Evolutionary conservation across 2,113 vertebrate species (phyloP), one percentile per base, ranked within the genome.

Genomic region (Microcebus tavaratra): DNA sequence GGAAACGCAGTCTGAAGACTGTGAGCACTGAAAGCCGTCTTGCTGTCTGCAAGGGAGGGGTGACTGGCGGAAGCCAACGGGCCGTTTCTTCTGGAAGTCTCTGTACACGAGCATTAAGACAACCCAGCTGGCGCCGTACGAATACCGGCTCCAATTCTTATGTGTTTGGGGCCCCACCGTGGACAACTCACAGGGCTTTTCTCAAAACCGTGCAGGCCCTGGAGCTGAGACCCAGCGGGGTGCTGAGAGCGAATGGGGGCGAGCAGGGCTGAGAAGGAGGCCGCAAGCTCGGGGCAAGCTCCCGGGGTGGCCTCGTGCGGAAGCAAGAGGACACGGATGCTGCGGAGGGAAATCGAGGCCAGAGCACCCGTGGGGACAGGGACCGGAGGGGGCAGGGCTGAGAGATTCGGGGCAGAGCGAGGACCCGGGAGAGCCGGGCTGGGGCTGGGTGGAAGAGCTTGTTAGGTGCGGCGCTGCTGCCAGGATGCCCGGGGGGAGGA

Each of bases 371-470:
- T 11, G 61, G 61, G n/a, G 61, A 68, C 21, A 29, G 5, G 14
- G 36, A 17, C 31, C 53, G 20, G 34, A 42, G 42, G 5, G 5
- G 50, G 4, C 3, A 45, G 15, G 15, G 9, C 23, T 2, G 18
- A 53, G 76, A 34, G 25, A n/a, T 27, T 68, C 48, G 17, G 48
- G n/a, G 85, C 48, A 59, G 29, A 78, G 29, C 1, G 1, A 25
- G 31, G 8, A 27, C 6, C 45, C 42, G 1, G 9, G 17, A 42
- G 12, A 21, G 10, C 1, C 18, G n/a, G 8, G 11, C 1, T 57
- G 11, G 6, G 7, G 0, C 0, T 21, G 13, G 57, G 25, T 3
- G 2, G 42, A 36, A 14, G 25, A 11, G 3, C 18, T 59, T 9
- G 5, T 15, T 34, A 23, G 57, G 23, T 1, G 6, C 1, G 6